Percentiles rank a stretch among this genome's conserved stretches.
These are phyloP conservation scores for Ditula angustiorana DNA, from an alignment of 2,888 invertebrate species.

Conservation along the genomic window DNA sequence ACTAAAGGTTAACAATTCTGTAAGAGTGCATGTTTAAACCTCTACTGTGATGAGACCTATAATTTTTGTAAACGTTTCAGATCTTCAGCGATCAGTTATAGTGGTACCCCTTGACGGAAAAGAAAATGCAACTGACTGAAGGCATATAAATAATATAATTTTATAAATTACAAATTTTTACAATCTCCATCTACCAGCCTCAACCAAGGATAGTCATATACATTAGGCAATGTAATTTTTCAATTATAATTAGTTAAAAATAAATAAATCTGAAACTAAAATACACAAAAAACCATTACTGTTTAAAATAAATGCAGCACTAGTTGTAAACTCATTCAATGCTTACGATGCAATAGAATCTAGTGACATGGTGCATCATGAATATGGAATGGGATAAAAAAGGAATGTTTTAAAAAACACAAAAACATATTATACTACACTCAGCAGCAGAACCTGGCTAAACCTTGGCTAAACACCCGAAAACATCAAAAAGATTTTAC, in stretches of 20 bases:
- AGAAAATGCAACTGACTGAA: slow-evolving; percentile 37
- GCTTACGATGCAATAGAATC: neutral
- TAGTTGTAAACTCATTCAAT: neutral
- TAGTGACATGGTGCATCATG: too few relatives aligned
- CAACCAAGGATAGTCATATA: slow-evolving; percentile 2
- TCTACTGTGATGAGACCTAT: too few relatives aligned
- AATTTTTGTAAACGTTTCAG: slow-evolving; percentile 49
- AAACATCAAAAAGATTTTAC: too few relatives aligned
- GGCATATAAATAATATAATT: slow-evolving; percentile 28
- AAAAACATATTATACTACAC: neutral
- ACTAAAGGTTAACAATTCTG: slow-evolving; percentile 50
- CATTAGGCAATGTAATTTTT: slow-evolving; percentile 7
- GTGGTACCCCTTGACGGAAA: slow-evolving; percentile 63
- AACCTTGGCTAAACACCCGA: too few relatives aligned
- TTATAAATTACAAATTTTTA: slow-evolving; percentile 12
- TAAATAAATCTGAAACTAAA: slow-evolving; percentile 17
- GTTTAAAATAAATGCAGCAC: slow-evolving; percentile 8
- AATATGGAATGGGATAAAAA: neutral
- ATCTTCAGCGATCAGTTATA: slow-evolving; percentile 53
- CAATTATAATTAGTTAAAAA: neutral
- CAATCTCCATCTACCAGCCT: slow-evolving; percentile 1
- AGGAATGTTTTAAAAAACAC: neutral
- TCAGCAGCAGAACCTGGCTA: too few relatives aligned
- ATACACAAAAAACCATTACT: slow-evolving; percentile 9
- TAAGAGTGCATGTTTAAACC: too few relatives aligned